Base-by-base conservation (phyloP, 2,113 vertebrate genomes). In the Triplophysa dalaica region DNA sequence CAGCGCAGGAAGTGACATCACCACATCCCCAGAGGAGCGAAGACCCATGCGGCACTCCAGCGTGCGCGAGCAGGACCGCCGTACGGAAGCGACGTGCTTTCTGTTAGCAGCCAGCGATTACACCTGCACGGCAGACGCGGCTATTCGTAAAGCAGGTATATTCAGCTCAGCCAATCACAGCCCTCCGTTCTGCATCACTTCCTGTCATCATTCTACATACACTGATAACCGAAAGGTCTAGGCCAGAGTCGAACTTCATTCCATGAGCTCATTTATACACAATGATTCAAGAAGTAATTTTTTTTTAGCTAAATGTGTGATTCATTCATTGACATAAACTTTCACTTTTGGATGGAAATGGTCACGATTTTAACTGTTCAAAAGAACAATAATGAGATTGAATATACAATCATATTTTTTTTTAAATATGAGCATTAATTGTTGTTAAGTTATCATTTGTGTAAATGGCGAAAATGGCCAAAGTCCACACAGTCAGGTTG, bases 41-140 rank as follows among this genome's bases (percentile, higher is more conserved):
- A 91, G 94, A 87, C 94, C 95, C 86, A 96, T 97, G 94, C 94
- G 95, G 88, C 91, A 95, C 64, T 97, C 96, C 93, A 98, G 96
- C 86, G 93, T 94, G 86, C 93, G 94, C 88, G 96, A 98, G 87
- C 96, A 94, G 93, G 95, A 94, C 92, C 94, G 90, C 89, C 94
- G 91, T 86, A 94, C 94, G 82, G 94, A 92, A 86, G 96, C 94
- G 72, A 95, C 96, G 48, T 99, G 97, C 90, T 99, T 98, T 89
- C 93, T 99, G 86, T 93, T 99, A 84, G 94, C 96, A 62, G 94
- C 97, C 88, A 94, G 95, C 89, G 96, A 98, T 89, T 98, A 98
- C 91, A 92, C 92, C 84, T 97, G 97, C 89, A 90, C 96, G 81
- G 89, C 95, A 84, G 97, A 98, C 84, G 94, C 95, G 91, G 92